These are phyloP conservation scores for Mythimna impura DNA, from an alignment of 2,888 invertebrate species.

Conservation along the genomic window DNA sequence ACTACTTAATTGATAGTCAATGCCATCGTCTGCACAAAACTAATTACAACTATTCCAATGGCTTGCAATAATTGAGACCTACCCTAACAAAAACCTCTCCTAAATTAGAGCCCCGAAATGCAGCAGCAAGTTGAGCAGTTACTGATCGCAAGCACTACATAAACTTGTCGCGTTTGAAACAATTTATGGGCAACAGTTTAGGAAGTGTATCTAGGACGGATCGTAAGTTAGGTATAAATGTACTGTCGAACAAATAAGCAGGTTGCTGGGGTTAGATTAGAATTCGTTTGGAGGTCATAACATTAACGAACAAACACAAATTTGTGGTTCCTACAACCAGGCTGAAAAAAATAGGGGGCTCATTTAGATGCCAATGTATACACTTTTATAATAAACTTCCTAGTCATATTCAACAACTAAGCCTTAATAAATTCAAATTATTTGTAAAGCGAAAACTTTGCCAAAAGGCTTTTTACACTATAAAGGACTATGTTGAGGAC, in stretches of 20 bases:
- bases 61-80: background rate
- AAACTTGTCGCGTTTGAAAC: slow-evolving; percentile 56
- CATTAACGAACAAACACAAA: too few species aligned
- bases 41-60: background rate
- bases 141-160: slow-evolving; percentile 52
- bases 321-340: too few species aligned
- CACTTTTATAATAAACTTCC: too few species aligned
- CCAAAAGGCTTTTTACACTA: too few species aligned
- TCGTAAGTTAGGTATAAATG: slow-evolving; percentile 47
- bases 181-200: slow-evolving; percentile 59
- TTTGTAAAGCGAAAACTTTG: too few species aligned
- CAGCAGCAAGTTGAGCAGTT: slow-evolving; percentile 46
- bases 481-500: too few species aligned
- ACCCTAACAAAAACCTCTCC: slow-evolving; percentile 6
- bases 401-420: too few species aligned
- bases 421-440: too few species aligned
- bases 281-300: background rate
- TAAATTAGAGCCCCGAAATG: slow-evolving; percentile 19
- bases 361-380: too few species aligned
- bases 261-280: background rate
- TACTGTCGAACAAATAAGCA: slow-evolving; percentile 32
- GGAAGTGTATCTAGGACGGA: slow-evolving; percentile 58
- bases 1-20: too few species aligned
- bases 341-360: too few species aligned
- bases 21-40: too few species aligned